Evolutionary conservation across 2,113 vertebrate genomes (phyloP).

Genomic region (Fukomys damarensis): DNA sequence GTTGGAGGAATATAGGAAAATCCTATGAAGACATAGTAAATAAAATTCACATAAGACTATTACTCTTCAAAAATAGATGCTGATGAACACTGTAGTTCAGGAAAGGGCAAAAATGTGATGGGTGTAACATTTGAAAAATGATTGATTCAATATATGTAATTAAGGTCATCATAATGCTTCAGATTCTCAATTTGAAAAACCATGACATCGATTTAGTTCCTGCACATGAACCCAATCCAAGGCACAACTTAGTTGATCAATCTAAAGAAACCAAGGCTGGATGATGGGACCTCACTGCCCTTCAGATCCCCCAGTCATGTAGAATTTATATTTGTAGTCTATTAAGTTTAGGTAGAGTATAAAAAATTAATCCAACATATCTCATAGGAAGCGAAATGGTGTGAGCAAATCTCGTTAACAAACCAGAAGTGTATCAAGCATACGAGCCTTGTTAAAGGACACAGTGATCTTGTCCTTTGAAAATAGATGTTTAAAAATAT

Average conservation of each 20-base stretch:
- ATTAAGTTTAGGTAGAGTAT: conserved; percentile 15
- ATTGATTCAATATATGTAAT: conserved; percentile 8
- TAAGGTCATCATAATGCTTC: neutral
- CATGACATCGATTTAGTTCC: conserved; percentile 36
- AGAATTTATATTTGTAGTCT: conserved; percentile 5
- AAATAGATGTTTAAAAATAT: neutral
- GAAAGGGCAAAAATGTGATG: neutral
- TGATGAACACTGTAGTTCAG: neutral
- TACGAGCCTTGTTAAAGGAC: neutral
- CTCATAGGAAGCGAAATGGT: neutral
- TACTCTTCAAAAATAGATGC: neutral
- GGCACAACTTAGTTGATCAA: neutral
- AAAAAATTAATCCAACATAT: conserved; percentile 1
- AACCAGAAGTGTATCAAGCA: neutral
- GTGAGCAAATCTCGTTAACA: conserved; percentile 5
- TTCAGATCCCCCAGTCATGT: neutral
- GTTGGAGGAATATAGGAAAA: neutral
- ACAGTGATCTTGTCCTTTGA: neutral
- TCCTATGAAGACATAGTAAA: neutral
- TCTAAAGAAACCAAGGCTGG: neutral
- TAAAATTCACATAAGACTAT: neutral
- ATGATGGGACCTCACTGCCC: neutral
- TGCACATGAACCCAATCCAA: neutral
- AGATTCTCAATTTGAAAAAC: neutral
- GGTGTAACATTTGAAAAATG: conserved; percentile 9